phyloP scores from a whole-genome alignment of 2,113 vertebrate species.

The Cochlearius cochlearius region DNA sequence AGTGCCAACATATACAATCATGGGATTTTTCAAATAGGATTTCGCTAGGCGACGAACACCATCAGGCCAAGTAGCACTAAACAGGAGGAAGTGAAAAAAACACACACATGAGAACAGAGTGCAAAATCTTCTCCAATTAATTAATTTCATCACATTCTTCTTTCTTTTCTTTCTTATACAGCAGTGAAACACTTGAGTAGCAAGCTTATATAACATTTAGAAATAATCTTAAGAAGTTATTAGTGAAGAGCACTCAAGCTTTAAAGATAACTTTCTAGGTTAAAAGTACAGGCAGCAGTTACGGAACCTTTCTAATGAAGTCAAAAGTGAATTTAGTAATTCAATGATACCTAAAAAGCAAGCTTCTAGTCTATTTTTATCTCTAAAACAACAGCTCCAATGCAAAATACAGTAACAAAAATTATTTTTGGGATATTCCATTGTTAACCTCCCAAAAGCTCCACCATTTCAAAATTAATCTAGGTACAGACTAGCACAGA shows the following conservation, averaged over 20 bases:
- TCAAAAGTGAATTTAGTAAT: neutral
- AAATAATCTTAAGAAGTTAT: neutral
- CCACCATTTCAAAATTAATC: neutral
- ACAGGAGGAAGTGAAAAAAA: neutral
- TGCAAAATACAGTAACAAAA: neutral
- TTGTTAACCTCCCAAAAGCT: neutral
- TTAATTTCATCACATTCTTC: neutral
- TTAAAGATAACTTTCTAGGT: neutral
- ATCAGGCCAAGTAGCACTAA: slow-evolving; percentile 93
- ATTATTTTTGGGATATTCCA: neutral
- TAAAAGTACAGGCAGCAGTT: neutral
- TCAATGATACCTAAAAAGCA: neutral
- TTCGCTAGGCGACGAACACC: slow-evolving; percentile 88
- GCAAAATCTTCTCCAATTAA: neutral
- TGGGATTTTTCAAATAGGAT: slow-evolving; percentile 91
- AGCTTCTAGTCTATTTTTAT: neutral
- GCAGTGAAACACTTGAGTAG: neutral
- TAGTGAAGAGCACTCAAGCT: neutral
- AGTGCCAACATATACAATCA: slow-evolving; percentile 96
- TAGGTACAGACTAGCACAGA: neutral
- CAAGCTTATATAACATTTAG: neutral
- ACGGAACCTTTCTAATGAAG: neutral
- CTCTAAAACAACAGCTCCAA: neutral
- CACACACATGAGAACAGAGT: neutral
- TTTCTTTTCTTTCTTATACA: neutral